phyloP scores from a whole-genome alignment of 2,797 vertebrate species.

The Danio choprae region DNA sequence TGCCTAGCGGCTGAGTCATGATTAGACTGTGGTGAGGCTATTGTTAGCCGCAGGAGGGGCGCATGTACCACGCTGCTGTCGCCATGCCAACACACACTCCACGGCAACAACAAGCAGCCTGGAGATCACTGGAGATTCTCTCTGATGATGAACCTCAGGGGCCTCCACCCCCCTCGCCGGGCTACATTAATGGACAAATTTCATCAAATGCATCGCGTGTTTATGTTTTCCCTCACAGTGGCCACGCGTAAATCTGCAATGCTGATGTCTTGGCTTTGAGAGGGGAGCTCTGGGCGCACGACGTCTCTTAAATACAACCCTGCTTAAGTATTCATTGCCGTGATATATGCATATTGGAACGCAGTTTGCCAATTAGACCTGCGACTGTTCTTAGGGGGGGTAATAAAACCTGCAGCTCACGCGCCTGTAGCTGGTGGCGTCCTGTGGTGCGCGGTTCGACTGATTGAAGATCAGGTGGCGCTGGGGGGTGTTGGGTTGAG shows the following conservation, averaged over 20 bases:
- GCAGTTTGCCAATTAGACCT: slow-evolving; percentile 58
- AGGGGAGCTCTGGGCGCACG: slow-evolving; percentile 32
- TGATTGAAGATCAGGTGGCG: slow-evolving; percentile 48
- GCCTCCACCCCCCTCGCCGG: slow-evolving; percentile 31
- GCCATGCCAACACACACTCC: slow-evolving; percentile 50
- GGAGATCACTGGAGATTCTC: slow-evolving; percentile 49
- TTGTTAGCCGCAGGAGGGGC: slow-evolving; percentile 52
- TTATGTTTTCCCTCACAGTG: slow-evolving; percentile 45
- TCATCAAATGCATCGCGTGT: slow-evolving; percentile 50
- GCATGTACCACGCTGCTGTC: slow-evolving; percentile 49
- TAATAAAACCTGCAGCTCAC: slow-evolving; percentile 37
- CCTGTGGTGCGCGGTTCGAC: slow-evolving; percentile 30
- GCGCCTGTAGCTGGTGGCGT: slow-evolving; percentile 26
- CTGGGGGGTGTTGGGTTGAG: slow-evolving; percentile 41
- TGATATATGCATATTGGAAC: slow-evolving; percentile 57
- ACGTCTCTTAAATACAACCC: slow-evolving; percentile 54
- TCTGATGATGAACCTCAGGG: slow-evolving; percentile 52
- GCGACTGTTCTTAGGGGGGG: slow-evolving; percentile 46
- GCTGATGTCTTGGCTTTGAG: slow-evolving; percentile 40
- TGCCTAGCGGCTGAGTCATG: slow-evolving; percentile 53
- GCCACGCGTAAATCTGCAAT: slow-evolving; percentile 49
- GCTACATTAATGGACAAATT: slow-evolving; percentile 56
- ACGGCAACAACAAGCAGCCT: slow-evolving; percentile 46
- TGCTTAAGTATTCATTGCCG: slow-evolving; percentile 53
- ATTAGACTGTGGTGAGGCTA: slow-evolving; percentile 54